Percentiles rank a stretch among this genome's conserved stretches.
Conservation (phyloP, 2,797 vertebrate genomes). For the Alfaro cultratus region DNA sequence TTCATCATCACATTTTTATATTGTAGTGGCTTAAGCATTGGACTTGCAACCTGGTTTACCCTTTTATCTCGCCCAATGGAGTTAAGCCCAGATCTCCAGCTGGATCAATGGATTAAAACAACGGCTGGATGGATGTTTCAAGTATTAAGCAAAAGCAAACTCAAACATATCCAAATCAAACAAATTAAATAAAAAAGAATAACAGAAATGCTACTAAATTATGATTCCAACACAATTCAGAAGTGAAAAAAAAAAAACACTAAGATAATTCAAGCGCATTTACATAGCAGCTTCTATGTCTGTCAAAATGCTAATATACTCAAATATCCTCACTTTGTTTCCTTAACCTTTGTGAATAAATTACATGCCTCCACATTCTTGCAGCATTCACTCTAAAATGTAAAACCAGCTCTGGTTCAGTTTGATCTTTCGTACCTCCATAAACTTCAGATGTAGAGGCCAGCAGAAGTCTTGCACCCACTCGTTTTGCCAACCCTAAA, state of each 20-base stretch:
- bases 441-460: slow-evolving; percentile 98
- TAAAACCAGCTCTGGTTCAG: neutral
- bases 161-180: neutral
- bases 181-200: neutral
- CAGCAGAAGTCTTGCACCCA: slow-evolving; percentile 94
- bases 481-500: slow-evolving; percentile 93
- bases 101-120: too few relatives aligned
- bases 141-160: neutral
- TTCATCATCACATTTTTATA: neutral
- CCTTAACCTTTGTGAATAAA: neutral
- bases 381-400: neutral
- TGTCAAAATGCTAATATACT: neutral
- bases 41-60: too few relatives aligned
- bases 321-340: neutral
- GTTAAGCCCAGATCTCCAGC: too few relatives aligned
- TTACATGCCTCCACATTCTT: neutral
- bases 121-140: too few relatives aligned
- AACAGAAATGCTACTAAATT: neutral
- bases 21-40: neutral
- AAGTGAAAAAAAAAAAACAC: too few relatives aligned
- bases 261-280: too few relatives aligned
- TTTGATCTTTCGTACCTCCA: slow-evolving; percentile 87
- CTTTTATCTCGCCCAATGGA: too few relatives aligned
- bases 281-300: neutral
- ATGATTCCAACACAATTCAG: neutral